Evolutionary conservation across 2,113 vertebrate genomes (phyloP).

Genomic region (Oenanthe oenanthe): DNA sequence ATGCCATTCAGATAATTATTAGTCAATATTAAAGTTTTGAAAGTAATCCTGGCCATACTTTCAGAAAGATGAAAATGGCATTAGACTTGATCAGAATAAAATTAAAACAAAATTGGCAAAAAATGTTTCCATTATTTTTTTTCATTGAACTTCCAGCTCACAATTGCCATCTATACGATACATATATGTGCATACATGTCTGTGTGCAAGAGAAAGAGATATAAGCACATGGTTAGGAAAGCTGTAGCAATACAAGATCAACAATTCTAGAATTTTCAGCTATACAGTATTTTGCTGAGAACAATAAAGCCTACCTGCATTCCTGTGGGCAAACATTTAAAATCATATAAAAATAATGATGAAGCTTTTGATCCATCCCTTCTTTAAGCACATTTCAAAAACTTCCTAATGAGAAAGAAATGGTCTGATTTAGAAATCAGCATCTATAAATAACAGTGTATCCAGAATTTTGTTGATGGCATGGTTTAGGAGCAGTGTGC

Average conservation of each 20-base stretch:
- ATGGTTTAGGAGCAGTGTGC: not conserved
- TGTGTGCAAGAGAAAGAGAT: not conserved
- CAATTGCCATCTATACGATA: not conserved
- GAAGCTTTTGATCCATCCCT: not conserved
- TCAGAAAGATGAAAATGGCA: not conserved
- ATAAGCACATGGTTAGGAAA: not conserved
- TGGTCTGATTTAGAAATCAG: not conserved
- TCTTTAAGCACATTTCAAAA: not conserved
- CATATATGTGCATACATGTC: not conserved
- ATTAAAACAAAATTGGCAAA: not conserved
- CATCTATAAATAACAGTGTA: not conserved
- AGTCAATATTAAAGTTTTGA: not conserved
- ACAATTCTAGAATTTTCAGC: not conserved
- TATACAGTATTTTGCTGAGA: not conserved
- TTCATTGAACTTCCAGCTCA: not conserved
- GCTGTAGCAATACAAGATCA: not conserved
- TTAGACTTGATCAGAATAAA: not conserved
- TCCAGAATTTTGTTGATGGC: not conserved
- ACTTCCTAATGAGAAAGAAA: not conserved
- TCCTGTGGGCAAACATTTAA: not conserved
- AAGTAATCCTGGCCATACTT: not conserved
- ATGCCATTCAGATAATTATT: not conserved
- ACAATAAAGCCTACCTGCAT: not conserved
- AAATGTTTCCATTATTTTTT: not conserved
- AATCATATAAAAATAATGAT: not conserved